Evolutionary conservation across 2,888 invertebrate genomes (phyloP).

Genomic region (Tanypteryx hageni): DNA sequence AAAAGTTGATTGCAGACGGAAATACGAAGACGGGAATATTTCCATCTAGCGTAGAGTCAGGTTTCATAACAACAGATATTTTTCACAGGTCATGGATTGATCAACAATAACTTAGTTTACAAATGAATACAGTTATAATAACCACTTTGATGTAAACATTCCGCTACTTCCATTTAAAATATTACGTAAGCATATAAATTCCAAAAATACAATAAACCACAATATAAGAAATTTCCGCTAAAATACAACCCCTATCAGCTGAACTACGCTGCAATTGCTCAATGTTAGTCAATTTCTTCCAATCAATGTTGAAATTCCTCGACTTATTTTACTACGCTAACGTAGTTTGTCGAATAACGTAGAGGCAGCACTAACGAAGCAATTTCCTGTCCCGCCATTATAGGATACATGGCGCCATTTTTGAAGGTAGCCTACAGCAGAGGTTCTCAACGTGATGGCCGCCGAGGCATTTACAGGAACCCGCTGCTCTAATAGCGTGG

Average conservation of each 20-base stretch:
- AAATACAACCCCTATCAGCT: background rate
- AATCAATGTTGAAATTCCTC: too few species aligned
- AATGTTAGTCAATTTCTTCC: too few species aligned
- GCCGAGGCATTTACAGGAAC: too few species aligned
- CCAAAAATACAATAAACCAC: background rate
- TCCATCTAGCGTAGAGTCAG: constrained; percentile 69
- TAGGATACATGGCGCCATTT: too few species aligned
- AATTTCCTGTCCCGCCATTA: too few species aligned
- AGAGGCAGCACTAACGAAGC: too few species aligned
- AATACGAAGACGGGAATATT: constrained; percentile 90
- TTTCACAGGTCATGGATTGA: constrained; percentile 17
- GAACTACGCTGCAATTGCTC: constrained; percentile 31
- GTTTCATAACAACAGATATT: constrained; percentile 69
- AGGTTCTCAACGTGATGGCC: too few species aligned
- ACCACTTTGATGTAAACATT: background rate
- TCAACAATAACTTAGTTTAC: background rate
- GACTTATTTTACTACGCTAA: too few species aligned
- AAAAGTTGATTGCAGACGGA: constrained; percentile 86
- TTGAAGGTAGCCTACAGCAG: too few species aligned
- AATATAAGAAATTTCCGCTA: too few species aligned
- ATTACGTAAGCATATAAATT: background rate
- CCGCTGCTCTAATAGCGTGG: too few species aligned
- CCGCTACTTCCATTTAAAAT: background rate
- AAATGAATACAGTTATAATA: background rate
- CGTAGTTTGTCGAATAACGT: too few species aligned